Conservation (phyloP, 2,797 vertebrate species). For the Acrossocheilus fasciatus region DNA sequence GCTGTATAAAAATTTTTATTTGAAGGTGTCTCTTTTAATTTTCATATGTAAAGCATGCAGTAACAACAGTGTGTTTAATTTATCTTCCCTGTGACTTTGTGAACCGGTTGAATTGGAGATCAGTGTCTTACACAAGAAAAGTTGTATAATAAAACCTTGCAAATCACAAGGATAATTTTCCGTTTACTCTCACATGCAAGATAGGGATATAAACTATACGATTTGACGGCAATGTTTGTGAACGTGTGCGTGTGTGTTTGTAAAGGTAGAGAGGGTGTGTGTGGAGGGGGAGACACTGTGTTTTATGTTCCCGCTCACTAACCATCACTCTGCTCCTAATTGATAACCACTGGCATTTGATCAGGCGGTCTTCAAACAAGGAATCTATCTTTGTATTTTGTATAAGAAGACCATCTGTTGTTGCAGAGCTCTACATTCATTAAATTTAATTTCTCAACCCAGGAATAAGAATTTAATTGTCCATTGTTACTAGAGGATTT, state of each 20-base stretch:
- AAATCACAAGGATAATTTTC: background rate
- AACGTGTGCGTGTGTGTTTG: background rate
- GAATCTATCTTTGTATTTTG: conserved; percentile 77
- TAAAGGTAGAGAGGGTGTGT: conserved; percentile 21
- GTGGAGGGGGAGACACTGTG: conserved; percentile 38
- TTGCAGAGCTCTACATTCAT: conserved; percentile 76
- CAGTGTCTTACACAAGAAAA: background rate
- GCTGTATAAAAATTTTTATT: background rate
- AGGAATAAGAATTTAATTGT: conserved; percentile 80
- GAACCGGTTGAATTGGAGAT: background rate
- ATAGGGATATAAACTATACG: background rate
- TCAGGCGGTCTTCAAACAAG: conserved; percentile 80
- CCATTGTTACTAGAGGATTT: conserved; percentile 55
- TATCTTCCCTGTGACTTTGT: background rate
- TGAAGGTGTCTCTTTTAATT: background rate
- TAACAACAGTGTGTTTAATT: background rate
- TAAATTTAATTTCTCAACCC: conserved; percentile 79
- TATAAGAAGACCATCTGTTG: conserved; percentile 83
- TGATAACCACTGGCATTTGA: conserved; percentile 83
- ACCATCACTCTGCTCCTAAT: conserved; percentile 74
- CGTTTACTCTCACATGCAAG: background rate
- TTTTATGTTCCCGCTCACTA: conserved; percentile 73
- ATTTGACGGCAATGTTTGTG: background rate
- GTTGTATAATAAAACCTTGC: conserved; percentile 6
- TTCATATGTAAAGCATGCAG: background rate